Percentiles rank a stretch among this genome's conserved stretches.
Evolutionary conservation across 2,797 vertebrate genomes (phyloP).

Genomic region (Lateolabrax maculatus): DNA sequence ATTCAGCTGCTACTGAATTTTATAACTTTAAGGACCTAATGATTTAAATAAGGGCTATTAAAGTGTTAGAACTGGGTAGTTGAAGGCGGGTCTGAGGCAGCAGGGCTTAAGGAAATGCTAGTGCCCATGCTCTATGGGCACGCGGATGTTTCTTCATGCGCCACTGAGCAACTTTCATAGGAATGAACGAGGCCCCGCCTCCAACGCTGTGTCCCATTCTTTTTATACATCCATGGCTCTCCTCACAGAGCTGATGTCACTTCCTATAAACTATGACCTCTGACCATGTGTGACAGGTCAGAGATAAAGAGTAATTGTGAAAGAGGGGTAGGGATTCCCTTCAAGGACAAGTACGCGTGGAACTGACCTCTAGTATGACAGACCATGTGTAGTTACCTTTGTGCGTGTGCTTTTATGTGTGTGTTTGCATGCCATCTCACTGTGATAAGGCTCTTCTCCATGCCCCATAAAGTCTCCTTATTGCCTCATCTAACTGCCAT

Average conservation of each 20-base stretch:
- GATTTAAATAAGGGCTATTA: too few relatives aligned
- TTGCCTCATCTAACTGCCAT: slow-evolving; percentile 31
- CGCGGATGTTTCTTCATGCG: too few relatives aligned
- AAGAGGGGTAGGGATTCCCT: slow-evolving; percentile 12
- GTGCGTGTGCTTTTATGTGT: slow-evolving; percentile 1
- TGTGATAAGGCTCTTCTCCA: slow-evolving; percentile 32
- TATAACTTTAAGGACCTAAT: too few relatives aligned
- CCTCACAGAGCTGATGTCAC: neutral
- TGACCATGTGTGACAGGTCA: slow-evolving; percentile 5
- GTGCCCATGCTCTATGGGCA: too few relatives aligned
- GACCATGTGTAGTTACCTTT: neutral
- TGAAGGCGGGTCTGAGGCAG: too few relatives aligned
- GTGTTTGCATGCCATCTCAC: neutral
- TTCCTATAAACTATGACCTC: slow-evolving; percentile 7
- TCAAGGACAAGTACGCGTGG: slow-evolving; percentile 14
- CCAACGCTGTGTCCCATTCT: too few relatives aligned
- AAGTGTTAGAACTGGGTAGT: too few relatives aligned
- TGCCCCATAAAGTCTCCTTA: slow-evolving; percentile 43
- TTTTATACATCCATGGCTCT: too few relatives aligned
- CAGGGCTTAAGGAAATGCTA: too few relatives aligned
- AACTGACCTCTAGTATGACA: slow-evolving; percentile 21
- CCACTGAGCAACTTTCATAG: too few relatives aligned
- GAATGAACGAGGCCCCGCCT: too few relatives aligned
- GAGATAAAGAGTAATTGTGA: neutral
- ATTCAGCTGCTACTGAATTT: too few relatives aligned